Evolutionary conservation across 1,140 invertebrate species (phyloP).

Genomic region (Heliothis subflexa): DNA sequence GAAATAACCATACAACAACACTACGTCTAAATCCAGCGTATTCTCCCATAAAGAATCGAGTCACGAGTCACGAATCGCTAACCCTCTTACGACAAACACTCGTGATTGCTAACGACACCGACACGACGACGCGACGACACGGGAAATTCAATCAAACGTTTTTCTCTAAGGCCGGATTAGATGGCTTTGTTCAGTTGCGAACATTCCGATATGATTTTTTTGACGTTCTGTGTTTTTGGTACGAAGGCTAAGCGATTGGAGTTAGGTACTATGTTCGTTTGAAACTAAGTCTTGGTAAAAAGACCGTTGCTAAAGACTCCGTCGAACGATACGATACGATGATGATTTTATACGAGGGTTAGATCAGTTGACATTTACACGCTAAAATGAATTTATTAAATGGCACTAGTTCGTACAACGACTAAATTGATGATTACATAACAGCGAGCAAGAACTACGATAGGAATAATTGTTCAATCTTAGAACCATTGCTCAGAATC

Average conservation of each 20-base stretch:
- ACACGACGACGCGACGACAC: constrained; percentile 57
- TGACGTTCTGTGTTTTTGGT: neutral
- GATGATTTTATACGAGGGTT: constrained; percentile 22
- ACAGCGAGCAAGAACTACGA: neutral
- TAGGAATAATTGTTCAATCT: constrained; percentile 7
- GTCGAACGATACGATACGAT: neutral
- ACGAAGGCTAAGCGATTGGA: neutral
- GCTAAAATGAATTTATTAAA: constrained; percentile 31
- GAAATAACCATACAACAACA: too few relatives aligned
- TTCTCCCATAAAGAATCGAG: constrained; percentile 61
- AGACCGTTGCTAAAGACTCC: too few relatives aligned
- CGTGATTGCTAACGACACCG: constrained; percentile 74
- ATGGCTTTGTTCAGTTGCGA: constrained; percentile 7
- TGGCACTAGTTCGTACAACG: constrained; percentile 11
- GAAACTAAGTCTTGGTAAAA: too few relatives aligned
- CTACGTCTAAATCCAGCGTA: neutral
- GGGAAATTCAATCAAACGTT: constrained; percentile 59
- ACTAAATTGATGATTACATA: constrained; percentile 27
- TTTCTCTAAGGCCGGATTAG: constrained; percentile 37
- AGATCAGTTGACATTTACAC: constrained; percentile 16
- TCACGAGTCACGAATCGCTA: constrained; percentile 61
- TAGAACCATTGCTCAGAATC: neutral
- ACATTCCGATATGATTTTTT: neutral
- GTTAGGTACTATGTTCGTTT: neutral
- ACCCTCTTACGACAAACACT: constrained; percentile 68